A percentile compares a stretch with the other conserved stretches of the same genome.
These are phyloP conservation scores for Drosophila pallidifrons DNA, from an alignment of 1,140 invertebrate genomes.

Conservation along the genomic window DNA sequence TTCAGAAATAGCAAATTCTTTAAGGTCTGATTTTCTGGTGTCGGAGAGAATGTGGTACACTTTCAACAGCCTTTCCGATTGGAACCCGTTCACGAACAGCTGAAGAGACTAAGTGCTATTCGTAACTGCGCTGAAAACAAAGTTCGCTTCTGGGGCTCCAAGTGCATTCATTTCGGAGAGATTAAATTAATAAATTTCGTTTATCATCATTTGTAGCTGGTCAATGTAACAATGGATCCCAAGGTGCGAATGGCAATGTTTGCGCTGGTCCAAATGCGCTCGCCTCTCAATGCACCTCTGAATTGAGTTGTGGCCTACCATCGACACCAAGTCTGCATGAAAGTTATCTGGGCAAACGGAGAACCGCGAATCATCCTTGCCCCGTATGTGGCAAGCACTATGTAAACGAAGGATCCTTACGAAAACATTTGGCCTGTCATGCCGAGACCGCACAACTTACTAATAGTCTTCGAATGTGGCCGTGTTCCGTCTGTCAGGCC, in stretches of 20 bases:
- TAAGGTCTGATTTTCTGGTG: too few relatives aligned
- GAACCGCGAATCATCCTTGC: constrained; percentile 96
- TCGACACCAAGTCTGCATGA: constrained; percentile 84
- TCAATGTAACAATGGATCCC: constrained; percentile 53
- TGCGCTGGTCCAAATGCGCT: constrained; percentile 22
- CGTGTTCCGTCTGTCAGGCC: constrained; percentile 96
- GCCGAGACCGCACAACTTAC: constrained; percentile 95
- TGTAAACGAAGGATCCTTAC: constrained; percentile 96
- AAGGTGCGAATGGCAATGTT: constrained; percentile 30
- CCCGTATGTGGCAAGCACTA: constrained; percentile 97
- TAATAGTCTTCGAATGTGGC: constrained; percentile 95
- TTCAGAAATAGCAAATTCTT: neutral
- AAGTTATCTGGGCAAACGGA: constrained; percentile 94
- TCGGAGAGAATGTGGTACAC: too few relatives aligned
- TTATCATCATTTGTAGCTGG: constrained; percentile 15
- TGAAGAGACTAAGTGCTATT: too few relatives aligned
- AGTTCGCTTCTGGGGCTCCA: too few relatives aligned
- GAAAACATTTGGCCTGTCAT: constrained; percentile 96
- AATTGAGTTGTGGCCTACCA: constrained; percentile 47
- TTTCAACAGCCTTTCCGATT: too few relatives aligned
- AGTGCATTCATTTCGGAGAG: too few relatives aligned
- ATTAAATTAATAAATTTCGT: neutral
- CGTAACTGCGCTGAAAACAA: too few relatives aligned
- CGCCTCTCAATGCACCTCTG: constrained; percentile 41
- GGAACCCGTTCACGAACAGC: too few relatives aligned